Conservation (phyloP, 2,797 vertebrate genomes). For the Hyperoplus lanceolatus region DNA sequence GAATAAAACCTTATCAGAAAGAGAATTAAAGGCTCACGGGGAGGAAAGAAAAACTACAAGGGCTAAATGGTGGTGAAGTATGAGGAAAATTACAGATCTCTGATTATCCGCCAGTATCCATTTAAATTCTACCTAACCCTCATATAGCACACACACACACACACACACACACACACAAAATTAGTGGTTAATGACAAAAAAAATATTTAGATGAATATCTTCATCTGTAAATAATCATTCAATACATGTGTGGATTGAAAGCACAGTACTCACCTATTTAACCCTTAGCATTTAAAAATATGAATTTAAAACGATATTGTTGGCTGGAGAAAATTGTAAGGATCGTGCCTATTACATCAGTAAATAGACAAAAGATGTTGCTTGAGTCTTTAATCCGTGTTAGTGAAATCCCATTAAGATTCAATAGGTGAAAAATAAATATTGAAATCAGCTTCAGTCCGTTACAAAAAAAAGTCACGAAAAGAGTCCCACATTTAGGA, state of each 20-base stretch:
- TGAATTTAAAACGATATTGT: slow-evolving; percentile 60
- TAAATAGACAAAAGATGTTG: slow-evolving; percentile 73
- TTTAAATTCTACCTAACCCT: slow-evolving; percentile 22
- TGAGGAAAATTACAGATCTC: slow-evolving; percentile 48
- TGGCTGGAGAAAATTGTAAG: slow-evolving; percentile 65
- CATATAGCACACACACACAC: slow-evolving; percentile 29
- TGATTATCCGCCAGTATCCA: slow-evolving; percentile 50
- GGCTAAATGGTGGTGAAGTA: slow-evolving; percentile 40
- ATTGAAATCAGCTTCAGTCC: slow-evolving; percentile 81
- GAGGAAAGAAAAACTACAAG: slow-evolving; percentile 5
- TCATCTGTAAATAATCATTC: slow-evolving; percentile 35
- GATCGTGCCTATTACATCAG: slow-evolving; percentile 65
- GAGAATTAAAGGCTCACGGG: slow-evolving; percentile 30
- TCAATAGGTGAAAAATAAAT: slow-evolving; percentile 77
- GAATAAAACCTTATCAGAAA: slow-evolving; percentile 13
- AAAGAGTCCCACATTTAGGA: slow-evolving; percentile 66
- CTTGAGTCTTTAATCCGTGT: slow-evolving; percentile 81
- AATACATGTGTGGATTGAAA: slow-evolving; percentile 61
- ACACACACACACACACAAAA: slow-evolving; percentile 30
- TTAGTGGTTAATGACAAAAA: background rate
- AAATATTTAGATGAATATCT: slow-evolving; percentile 21
- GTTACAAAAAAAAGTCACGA: slow-evolving; percentile 63
- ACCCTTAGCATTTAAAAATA: slow-evolving; percentile 67
- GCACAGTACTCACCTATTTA: slow-evolving; percentile 82
- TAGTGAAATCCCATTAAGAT: slow-evolving; percentile 83